A percentile compares a stretch with the other conserved stretches of the same genome.
Evolutionary conservation across 2,113 vertebrate species (phyloP).

Genomic region (Apaloderma vittatum): DNA sequence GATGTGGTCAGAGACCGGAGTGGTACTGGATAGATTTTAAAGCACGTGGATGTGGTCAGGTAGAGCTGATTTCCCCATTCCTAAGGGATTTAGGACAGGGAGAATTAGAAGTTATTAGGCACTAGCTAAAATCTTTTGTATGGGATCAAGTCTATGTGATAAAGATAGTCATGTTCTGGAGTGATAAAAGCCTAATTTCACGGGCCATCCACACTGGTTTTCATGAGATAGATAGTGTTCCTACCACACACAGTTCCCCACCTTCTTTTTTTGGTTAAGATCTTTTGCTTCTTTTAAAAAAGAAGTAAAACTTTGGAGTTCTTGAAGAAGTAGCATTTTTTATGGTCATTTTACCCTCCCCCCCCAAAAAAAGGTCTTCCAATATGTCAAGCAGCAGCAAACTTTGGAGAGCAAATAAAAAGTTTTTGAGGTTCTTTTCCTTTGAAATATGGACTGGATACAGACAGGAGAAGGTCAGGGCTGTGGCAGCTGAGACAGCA

Average conservation of each 20-base stretch:
- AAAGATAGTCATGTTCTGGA: constrained; percentile 24
- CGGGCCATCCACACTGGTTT: constrained; percentile 11
- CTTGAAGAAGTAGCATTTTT: neutral
- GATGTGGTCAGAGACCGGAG: neutral
- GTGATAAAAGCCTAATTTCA: constrained; percentile 66
- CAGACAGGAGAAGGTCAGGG: constrained; percentile 54
- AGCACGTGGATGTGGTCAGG: neutral
- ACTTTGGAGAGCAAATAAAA: neutral
- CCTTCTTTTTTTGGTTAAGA: neutral
- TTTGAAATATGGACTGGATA: constrained; percentile 26
- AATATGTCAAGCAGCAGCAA: neutral
- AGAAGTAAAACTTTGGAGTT: neutral
- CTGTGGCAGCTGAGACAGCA: constrained; percentile 20
- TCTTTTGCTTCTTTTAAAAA: neutral
- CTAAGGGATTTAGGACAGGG: neutral
- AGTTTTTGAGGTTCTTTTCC: neutral
- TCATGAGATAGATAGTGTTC: neutral
- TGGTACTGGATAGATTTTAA: neutral
- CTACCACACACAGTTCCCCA: neutral
- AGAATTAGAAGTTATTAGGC: constrained; percentile 18
- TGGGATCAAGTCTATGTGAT: constrained; percentile 16
- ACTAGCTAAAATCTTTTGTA: constrained; percentile 26
- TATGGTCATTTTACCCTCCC: neutral
- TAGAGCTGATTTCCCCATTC: neutral
- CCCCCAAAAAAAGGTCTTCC: neutral